Base-by-base conservation (phyloP, 2,888 invertebrate genomes). In the Andrena dorsata region DNA sequence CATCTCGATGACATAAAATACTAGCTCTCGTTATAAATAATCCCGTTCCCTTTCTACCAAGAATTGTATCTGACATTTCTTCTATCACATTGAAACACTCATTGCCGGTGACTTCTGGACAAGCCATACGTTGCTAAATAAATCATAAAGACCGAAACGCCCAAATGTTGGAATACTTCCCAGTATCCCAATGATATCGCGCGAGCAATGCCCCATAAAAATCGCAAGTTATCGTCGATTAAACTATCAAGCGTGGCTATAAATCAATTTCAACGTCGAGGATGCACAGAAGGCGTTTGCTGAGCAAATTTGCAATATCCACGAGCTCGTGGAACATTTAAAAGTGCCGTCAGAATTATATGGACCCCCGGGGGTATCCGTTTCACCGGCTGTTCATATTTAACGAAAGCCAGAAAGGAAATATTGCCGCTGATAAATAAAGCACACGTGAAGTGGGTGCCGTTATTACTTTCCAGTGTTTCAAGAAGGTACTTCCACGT, bases 381-480 rank as follows among this genome's bases (percentile, higher is more conserved):
- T 58, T 26, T 35, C 35, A 16, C 26, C 1, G 13, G 10, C 13
- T 32, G 64, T 41, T 30, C 30, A 20, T 63, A 32, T 73, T 73
- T 56, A 58, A 47, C 58, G 35, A 28, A 35, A 69, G 10, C 49
- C 73, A 10, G 49, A 23, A 35, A 2, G 23, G 20, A 63, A 56
- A 73, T 61, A 5, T 10, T 28, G 53, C 28, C 41, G 58, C 13
- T 20, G 61, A 56, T 76, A 61, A 53, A 47, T 20, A 65, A 72
- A 56, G 26, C 30, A 49, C 20, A n/a, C n/a, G 41, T 8, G 30
- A 51, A 51, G 32, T 23, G 35, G 20, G 56, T n/a, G 28, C 7
- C 51, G 20, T 77, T 78, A 80, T 77, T 65, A 70, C 53, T 68
- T 68, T 68, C 49, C 47, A 47, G 47, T 49, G 30, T 49, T 69